Evolutionary conservation across 2,113 vertebrate genomes (phyloP).

Genomic region (Aspidoscelis tigris): DNA sequence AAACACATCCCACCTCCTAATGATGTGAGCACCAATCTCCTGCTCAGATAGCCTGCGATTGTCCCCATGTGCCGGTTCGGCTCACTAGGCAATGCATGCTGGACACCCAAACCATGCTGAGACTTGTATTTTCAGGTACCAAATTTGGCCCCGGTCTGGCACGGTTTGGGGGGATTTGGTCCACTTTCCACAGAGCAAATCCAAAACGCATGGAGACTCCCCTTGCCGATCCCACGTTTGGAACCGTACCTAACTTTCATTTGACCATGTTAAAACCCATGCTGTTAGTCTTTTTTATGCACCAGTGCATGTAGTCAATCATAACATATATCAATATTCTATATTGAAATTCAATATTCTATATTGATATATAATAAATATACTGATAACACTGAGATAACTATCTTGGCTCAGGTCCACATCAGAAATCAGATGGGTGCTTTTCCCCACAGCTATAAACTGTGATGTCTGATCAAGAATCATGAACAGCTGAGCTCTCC

Average conservation of each 20-base stretch:
- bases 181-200: too few relatives aligned
- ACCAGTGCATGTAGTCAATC: background rate
- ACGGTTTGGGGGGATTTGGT: too few relatives aligned
- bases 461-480: constrained; percentile 3
- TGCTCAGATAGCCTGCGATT: too few relatives aligned
- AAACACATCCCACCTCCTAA: too few relatives aligned
- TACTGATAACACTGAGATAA: background rate
- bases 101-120: too few relatives aligned
- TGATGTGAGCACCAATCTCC: too few relatives aligned
- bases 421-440: background rate
- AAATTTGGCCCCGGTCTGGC: too few relatives aligned
- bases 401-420: background rate
- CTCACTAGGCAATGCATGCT: too few relatives aligned
- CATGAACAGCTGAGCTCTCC: constrained; percentile 12
- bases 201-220: too few relatives aligned
- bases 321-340: background rate
- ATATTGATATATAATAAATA: background rate
- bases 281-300: background rate
- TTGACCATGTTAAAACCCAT: background rate
- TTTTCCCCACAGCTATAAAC: background rate
- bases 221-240: too few relatives aligned
- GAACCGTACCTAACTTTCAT: background rate
- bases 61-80: too few relatives aligned
- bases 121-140: too few relatives aligned
- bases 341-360: background rate